Evolutionary conservation across 2,797 vertebrate genomes (phyloP).

Genomic region (Pipistrellus nathusii): DNA sequence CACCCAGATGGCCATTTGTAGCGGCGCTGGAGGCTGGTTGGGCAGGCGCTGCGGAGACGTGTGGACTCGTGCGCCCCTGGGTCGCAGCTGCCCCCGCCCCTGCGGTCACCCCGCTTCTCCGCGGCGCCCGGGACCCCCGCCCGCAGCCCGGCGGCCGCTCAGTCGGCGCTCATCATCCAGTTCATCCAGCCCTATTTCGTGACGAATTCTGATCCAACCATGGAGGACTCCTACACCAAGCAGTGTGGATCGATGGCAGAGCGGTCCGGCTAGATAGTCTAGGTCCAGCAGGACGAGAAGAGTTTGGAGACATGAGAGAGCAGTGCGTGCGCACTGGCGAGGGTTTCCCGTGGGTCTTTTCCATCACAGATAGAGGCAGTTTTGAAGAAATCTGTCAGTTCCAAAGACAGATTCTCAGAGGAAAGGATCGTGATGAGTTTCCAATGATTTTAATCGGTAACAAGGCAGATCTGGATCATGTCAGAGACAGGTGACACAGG

Average conservation of each 20-base stretch:
- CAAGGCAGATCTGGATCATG: slow-evolving; percentile 98
- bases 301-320: slow-evolving; percentile 99
- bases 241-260: too few species aligned
- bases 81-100: slow-evolving; percentile 11
- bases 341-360: slow-evolving; percentile 98
- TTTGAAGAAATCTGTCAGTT: slow-evolving; percentile 99
- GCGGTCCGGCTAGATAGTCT: slow-evolving; percentile 84
- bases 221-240: too few species aligned
- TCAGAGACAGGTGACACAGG: slow-evolving; percentile 96
- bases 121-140: slow-evolving; percentile 22
- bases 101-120: background rate
- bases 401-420: slow-evolving; percentile 98
- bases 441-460: slow-evolving; percentile 99
- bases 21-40: slow-evolving; percentile 71
- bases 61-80: slow-evolving; percentile 62
- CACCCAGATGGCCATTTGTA: slow-evolving; percentile 87
- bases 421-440: slow-evolving; percentile 99
- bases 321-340: slow-evolving; percentile 99
- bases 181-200: slow-evolving; percentile 92
- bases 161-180: slow-evolving; percentile 98
- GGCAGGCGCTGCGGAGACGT: slow-evolving; percentile 36
- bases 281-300: slow-evolving; percentile 99
- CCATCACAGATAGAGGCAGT: slow-evolving; percentile 99
- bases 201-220: too few species aligned
- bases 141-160: slow-evolving; percentile 56